A percentile compares a stretch with the other conserved stretches of the same genome.
These are phyloP conservation scores for Trissolcus basalis DNA, from an alignment of 1,140 invertebrate genomes.

Conservation along the genomic window DNA sequence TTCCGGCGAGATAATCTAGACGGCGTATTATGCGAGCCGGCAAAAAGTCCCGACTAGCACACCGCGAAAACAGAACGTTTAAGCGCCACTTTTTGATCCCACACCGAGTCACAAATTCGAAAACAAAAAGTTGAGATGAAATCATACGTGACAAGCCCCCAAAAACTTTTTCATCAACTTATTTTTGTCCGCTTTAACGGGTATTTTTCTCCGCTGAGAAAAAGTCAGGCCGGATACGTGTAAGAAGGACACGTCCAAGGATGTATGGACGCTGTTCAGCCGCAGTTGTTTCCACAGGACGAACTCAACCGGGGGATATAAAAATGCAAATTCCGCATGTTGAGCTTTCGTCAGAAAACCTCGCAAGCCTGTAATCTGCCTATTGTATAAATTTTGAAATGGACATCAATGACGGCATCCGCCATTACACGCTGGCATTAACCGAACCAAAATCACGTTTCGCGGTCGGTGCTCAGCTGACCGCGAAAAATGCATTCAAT, in stretches of 20 bases:
- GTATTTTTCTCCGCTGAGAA: slow-evolving; percentile 29
- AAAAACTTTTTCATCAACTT: slow-evolving; percentile 14
- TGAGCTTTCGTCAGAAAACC: slow-evolving; percentile 26
- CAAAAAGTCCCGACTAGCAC: slow-evolving; percentile 16
- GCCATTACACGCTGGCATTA: slow-evolving; percentile 17
- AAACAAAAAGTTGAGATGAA: slow-evolving; percentile 35
- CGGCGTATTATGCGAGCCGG: slow-evolving; percentile 21
- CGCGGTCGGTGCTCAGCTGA: slow-evolving; percentile 1
- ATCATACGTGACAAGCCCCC: slow-evolving; percentile 25
- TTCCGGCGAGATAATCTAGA: slow-evolving; percentile 21
- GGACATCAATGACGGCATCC: slow-evolving; percentile 9
- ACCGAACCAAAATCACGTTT: slow-evolving; percentile 15
- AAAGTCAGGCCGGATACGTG: background rate
- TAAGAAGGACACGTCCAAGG: slow-evolving; percentile 25
- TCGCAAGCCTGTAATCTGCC: slow-evolving; percentile 56
- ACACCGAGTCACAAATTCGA: too few species aligned
- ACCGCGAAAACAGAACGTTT: slow-evolving; percentile 16
- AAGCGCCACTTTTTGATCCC: slow-evolving; percentile 36
- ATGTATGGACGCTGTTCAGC: too few species aligned
- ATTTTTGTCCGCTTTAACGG: slow-evolving; percentile 25
- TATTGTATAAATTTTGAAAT: slow-evolving; percentile 50
- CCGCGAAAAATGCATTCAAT: slow-evolving; percentile 15
- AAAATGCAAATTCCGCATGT: slow-evolving; percentile 61
- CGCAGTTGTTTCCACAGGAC: slow-evolving; percentile 48
- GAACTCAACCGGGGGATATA: slow-evolving; percentile 41